Conservation (phyloP, 2,113 vertebrate genomes). For the Eurypyga helias region DNA sequence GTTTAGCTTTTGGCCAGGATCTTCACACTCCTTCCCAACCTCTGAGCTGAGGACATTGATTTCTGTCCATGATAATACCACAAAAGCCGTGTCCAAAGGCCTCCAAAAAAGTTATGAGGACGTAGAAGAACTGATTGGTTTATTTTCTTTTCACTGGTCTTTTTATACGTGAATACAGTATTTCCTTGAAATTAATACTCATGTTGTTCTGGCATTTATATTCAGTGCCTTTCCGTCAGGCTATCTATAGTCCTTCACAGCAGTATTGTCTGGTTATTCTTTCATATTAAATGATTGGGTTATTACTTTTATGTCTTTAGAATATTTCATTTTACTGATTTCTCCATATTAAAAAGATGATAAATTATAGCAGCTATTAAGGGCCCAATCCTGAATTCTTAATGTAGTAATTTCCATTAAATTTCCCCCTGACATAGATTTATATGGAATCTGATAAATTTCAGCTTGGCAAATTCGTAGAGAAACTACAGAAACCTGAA, state of each 20-base stretch:
- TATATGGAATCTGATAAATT: slow-evolving; percentile 66
- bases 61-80: rapidly evolving
- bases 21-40: background rate
- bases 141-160: background rate
- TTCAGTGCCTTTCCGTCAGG: background rate
- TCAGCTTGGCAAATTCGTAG: slow-evolving; percentile 45
- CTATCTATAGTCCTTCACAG: slow-evolving; percentile 12
- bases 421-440: slow-evolving; percentile 44
- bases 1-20: background rate
- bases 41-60: background rate
- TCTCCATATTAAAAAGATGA: slow-evolving; percentile 56
- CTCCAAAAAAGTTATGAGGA: background rate
- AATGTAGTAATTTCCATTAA: slow-evolving; percentile 57
- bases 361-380: slow-evolving; percentile 55
- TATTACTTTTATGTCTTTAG: slow-evolving; percentile 59
- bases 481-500: slow-evolving; percentile 57
- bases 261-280: slow-evolving; percentile 56
- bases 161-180: background rate
- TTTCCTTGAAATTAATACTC: background rate
- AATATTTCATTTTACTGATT: slow-evolving; percentile 59
- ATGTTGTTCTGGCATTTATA: background rate
- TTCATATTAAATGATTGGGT: slow-evolving; percentile 61
- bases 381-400: slow-evolving; percentile 64
- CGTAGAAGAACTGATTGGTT: rapidly evolving
- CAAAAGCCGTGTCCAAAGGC: background rate